Base-by-base conservation (phyloP, 2,113 vertebrate species). In the Phalacrocorax brasilianus region DNA sequence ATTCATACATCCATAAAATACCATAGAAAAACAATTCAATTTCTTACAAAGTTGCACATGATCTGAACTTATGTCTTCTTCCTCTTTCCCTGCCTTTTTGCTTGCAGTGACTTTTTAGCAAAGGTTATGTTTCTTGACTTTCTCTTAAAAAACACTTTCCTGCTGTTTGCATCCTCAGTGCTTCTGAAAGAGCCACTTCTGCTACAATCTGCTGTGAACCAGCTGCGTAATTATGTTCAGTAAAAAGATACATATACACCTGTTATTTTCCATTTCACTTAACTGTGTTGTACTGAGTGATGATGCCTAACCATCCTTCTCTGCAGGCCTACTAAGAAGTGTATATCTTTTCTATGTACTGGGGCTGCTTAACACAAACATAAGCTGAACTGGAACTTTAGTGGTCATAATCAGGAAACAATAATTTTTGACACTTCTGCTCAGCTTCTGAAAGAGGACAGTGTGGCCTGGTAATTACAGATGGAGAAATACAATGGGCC, bases 101-200 rank as follows among this genome's bases (percentile, higher is more conserved):
- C 79, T 65, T 52, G 8, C 28, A 67, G 47, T 62, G 73, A 77
- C 76, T 95, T 94, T 75, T 84, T 52, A 94, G 76, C 66, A 95
- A 94, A 96, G 91, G 73, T 91, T 93, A 87, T 84, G 76, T 89
- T 91, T 94, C 79, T 93, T 92, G 83, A 92, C 90, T 93, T 87
- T 89, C 85, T 80, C 85, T 90, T 88, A 85, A 86, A 77, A 94
- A 96, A 26, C 67, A 91, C 80, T 87, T 93, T 56, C 68, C 85
- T 90, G 72, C 92, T 90, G 50, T 84, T 95, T 88, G 63, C 33
- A 70, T 40, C 76, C 35, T 79, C 30, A 58, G 35, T 75, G 30
- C 35, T 24, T 94, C 88, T 85, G 68, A 81, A 85, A 80, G 73
- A 95, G 83, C 88, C 79, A 93, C 93, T 96, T 94, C 80, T 93